Conservation (phyloP, 2,113 vertebrate genomes). For the Muscicapa adusta region DNA sequence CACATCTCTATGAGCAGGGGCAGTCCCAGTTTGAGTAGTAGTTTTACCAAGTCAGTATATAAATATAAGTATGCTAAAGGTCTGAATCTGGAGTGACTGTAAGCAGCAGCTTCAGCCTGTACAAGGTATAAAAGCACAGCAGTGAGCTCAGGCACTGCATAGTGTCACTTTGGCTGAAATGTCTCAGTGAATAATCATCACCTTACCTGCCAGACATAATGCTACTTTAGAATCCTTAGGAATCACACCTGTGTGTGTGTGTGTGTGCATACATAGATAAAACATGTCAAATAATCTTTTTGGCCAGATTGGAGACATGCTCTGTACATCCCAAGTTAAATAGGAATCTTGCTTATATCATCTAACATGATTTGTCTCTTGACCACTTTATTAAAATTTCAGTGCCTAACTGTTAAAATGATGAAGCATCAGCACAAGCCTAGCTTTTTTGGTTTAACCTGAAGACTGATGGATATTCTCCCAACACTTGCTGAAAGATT, state of each 20-base stretch:
- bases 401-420: background rate
- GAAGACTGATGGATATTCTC: conserved; percentile 16
- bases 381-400: conserved; percentile 1
- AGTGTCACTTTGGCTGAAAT: background rate
- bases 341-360: background rate
- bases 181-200: background rate
- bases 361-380: background rate
- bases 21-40: background rate
- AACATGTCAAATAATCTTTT: background rate
- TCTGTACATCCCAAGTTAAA: background rate
- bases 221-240: background rate
- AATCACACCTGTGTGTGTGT: background rate
- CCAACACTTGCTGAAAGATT: conserved; percentile 28
- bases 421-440: background rate
- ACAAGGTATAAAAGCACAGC: background rate
- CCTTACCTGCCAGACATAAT: background rate
- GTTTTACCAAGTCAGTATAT: background rate
- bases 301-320: background rate
- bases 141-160: fast-evolving
- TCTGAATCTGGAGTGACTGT: background rate
- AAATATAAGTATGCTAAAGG: background rate
- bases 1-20: background rate
- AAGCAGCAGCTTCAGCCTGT: background rate
- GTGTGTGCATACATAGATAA: background rate
- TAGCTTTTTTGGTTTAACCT: background rate